A percentile compares a stretch with the other conserved stretches of the same genome.
These are phyloP conservation scores for Drosophila saltans DNA, from an alignment of 1,140 invertebrate genomes.

Conservation along the genomic window DNA sequence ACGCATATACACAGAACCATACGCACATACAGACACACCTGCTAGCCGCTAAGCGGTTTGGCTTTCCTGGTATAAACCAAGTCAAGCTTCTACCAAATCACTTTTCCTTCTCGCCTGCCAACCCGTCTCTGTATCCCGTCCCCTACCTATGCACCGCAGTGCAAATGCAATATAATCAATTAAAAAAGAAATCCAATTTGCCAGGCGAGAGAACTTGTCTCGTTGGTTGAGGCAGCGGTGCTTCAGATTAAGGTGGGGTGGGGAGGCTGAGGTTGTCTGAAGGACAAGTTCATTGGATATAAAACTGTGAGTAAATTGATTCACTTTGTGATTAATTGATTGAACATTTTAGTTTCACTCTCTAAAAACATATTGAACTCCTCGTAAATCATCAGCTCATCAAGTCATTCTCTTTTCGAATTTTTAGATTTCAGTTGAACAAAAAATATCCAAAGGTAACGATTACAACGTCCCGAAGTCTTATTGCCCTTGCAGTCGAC, in stretches of 20 bases:
- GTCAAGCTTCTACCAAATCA: constrained; percentile 45
- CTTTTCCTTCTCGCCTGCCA: neutral
- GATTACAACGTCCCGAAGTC: too few relatives aligned
- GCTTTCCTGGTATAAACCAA: constrained; percentile 42
- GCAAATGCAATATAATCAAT: constrained; percentile 40
- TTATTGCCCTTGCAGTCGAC: too few relatives aligned
- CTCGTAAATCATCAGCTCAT: neutral
- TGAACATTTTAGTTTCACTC: neutral
- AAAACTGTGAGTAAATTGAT: neutral
- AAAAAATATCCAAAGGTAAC: neutral
- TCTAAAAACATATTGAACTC: neutral
- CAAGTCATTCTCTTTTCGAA: neutral
- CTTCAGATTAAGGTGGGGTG: neutral
- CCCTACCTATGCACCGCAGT: constrained; percentile 6
- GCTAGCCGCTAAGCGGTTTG: constrained; percentile 38
- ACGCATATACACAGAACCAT: neutral
- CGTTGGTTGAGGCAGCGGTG: constrained; percentile 18
- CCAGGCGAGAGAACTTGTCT: constrained; percentile 15
- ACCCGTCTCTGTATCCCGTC: neutral
- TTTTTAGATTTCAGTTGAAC: neutral
- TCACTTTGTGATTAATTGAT: constrained; percentile 5
- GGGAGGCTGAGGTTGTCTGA: neutral
- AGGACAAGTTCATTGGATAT: neutral
- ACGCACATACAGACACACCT: neutral
- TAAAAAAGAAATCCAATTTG: constrained; percentile 41